Evolutionary conservation across 2,888 invertebrate species (phyloP).

Genomic region (Phania funesta): DNA sequence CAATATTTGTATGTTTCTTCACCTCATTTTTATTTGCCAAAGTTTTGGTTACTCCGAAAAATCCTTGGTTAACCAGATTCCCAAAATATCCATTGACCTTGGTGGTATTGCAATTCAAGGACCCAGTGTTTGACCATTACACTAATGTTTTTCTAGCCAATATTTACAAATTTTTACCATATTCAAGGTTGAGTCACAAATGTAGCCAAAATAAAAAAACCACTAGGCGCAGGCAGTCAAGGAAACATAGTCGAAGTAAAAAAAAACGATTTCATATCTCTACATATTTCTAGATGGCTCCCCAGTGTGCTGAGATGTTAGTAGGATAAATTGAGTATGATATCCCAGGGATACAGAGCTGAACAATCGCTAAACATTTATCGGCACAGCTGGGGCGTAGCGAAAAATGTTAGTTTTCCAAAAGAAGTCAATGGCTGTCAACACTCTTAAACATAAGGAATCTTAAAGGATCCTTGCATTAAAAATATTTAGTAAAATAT

Average conservation of each 20-base stretch:
- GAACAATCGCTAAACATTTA: slow-evolving; percentile 51
- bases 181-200: slow-evolving; percentile 51
- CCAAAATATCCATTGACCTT: slow-evolving; percentile 66
- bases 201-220: slow-evolving; percentile 17
- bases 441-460: slow-evolving; percentile 55
- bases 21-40: background rate
- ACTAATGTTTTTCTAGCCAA: slow-evolving; percentile 47
- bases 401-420: slow-evolving; percentile 50
- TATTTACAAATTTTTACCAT: slow-evolving; percentile 57
- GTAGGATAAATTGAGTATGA: slow-evolving; percentile 12
- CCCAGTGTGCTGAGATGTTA: slow-evolving; percentile 52
- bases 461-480: slow-evolving; percentile 24
- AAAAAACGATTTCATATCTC: background rate
- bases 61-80: slow-evolving; percentile 66
- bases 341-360: slow-evolving; percentile 26
- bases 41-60: slow-evolving; percentile 58
- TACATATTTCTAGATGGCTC: slow-evolving; percentile 43
- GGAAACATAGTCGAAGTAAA: background rate
- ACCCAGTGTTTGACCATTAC: slow-evolving; percentile 43
- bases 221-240: background rate
- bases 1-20: no score
- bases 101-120: slow-evolving; percentile 61
- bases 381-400: slow-evolving; percentile 61
- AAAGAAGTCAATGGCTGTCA: slow-evolving; percentile 65
- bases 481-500: slow-evolving; percentile 40